phyloP scores from a whole-genome alignment of 2,113 vertebrate species.

The Sceloporus tristichus region DNA sequence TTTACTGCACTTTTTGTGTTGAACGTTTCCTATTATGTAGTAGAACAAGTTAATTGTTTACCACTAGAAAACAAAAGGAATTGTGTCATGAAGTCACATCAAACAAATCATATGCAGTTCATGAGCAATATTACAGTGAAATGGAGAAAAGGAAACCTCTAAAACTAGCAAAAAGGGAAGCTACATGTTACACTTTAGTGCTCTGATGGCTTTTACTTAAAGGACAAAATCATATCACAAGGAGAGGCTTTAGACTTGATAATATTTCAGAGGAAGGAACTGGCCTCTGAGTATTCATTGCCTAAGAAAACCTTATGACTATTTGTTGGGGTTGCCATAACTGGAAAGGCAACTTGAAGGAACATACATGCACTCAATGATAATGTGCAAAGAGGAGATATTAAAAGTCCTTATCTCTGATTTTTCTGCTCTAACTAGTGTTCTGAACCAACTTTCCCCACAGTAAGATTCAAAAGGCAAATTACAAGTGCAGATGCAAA shows the following conservation, averaged over 20 bases:
- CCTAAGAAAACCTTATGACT: too few species aligned
- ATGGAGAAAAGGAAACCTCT: background rate
- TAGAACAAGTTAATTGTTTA: slow-evolving; percentile 12
- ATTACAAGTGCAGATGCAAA: background rate
- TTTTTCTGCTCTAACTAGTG: background rate
- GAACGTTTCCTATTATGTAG: background rate
- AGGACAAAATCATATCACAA: background rate
- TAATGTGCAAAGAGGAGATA: background rate
- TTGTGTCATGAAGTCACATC: background rate
- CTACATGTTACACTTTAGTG: background rate
- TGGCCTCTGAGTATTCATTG: too few species aligned
- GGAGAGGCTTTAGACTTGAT: background rate
- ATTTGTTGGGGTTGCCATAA: too few species aligned
- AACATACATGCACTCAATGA: background rate
- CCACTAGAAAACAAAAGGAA: background rate
- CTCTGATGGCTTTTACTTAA: background rate
- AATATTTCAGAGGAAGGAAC: too few species aligned
- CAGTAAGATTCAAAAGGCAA: background rate
- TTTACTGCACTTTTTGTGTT: slow-evolving; percentile 19
- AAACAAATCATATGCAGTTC: background rate
- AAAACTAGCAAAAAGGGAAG: background rate
- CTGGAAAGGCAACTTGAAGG: too few species aligned
- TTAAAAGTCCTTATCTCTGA: background rate
- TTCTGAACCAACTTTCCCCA: background rate
- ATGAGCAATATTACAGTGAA: background rate